phyloP scores from a whole-genome alignment of 2,888 invertebrate species.

The Esperia sulphurella region DNA sequence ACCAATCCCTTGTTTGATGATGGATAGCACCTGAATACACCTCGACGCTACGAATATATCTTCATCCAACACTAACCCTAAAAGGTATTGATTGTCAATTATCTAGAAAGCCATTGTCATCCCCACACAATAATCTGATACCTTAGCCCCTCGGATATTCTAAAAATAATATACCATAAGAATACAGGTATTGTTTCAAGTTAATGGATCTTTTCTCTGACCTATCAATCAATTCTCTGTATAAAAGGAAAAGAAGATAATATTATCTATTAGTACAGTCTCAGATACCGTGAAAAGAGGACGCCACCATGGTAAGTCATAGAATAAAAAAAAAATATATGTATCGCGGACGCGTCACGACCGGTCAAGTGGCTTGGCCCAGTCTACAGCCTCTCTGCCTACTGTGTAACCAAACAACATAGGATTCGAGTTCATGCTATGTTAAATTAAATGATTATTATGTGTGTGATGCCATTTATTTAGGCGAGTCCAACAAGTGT shows the following conservation, averaged over 20 bases:
- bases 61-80: not conserved
- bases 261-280: constrained; percentile 26
- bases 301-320: constrained; percentile 46
- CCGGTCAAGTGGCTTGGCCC: not conserved
- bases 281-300: constrained; percentile 22
- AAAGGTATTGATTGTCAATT: not conserved
- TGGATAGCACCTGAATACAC: too few species aligned
- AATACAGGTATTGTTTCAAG: constrained; percentile 1
- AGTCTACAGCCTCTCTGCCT: too few species aligned
- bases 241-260: constrained; percentile 21
- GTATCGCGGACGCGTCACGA: not conserved
- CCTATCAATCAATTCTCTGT: constrained; percentile 8
- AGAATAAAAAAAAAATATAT: not conserved
- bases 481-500: too few species aligned
- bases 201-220: constrained; percentile 12
- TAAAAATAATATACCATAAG: not conserved
- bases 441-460: too few species aligned
- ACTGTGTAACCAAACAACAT: too few species aligned
- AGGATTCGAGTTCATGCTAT: too few species aligned
- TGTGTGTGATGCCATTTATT: too few species aligned
- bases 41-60: not conserved
- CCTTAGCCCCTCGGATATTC: not conserved
- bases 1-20: too few species aligned
- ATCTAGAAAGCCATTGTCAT: constrained; percentile 1
- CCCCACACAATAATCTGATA: not conserved